Evolutionary conservation across 2,113 vertebrate species (phyloP), one percentile per base, ranked within the genome.

Genomic region (Camelus bactrianus): DNA sequence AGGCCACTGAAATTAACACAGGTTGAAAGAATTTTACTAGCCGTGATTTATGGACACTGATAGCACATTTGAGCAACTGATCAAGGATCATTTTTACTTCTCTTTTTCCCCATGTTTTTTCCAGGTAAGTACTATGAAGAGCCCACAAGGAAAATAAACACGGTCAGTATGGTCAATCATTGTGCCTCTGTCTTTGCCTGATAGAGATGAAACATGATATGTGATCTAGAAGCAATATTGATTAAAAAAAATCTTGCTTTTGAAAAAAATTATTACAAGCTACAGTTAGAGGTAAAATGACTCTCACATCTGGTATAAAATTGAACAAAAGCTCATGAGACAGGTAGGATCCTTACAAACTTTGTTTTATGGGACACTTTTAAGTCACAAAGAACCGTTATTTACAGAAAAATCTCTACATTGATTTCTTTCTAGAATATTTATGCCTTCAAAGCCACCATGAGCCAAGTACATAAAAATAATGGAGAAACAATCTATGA

Each of bases 401-500:
- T 82, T 83, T 89, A 58, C 9, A 89, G 90, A 60, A 69, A 93
- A 30, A 77, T 69, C 26, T 38, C 28, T 77, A n/a, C 16, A 54
- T 35, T 89, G 76, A 28, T 93, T 91, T 95, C 12, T 87, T 70
- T 60, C 65, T 65, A 42, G 13, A 89, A 52, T 93, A 60, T 81
- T 42, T 82, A 65, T 82, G 42, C n/a, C 69, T 82, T 50, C 69
- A 76, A 92, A 52, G 69, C 60, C n/a, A 60, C 26, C 22, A 30
- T 62, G 60, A 83, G 12, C 22, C 60, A 38, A 82, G 4, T 60
- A 69, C 38, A 52, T 76, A 89, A 77, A 32, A 60, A 77, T 38
- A 76, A 6, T 8, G 11, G 42, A 67, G 50, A 89, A 83, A 83
- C 24, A 60, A 88, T n/a, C 54, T n/a, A 35, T 22, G 42, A 76